phyloP scores from a whole-genome alignment of 2,888 invertebrate genomes.

The Hedychridium roseum region DNA sequence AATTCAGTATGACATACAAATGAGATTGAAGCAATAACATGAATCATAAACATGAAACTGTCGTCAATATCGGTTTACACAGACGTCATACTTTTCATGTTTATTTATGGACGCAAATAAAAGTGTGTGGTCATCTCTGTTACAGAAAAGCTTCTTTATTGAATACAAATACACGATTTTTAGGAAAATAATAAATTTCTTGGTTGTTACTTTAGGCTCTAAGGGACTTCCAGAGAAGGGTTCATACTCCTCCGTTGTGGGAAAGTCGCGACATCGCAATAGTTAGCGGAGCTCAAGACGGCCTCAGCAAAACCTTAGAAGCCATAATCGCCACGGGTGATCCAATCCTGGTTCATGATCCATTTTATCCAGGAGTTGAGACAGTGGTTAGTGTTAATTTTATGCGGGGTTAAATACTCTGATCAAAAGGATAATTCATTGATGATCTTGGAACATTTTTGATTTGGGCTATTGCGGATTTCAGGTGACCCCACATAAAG shows the following conservation, averaged over 20 bases:
- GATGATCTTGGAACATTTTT: neutral
- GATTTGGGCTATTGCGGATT: constrained; percentile 6
- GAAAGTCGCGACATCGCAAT: constrained; percentile 71
- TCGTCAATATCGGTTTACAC: too few relatives aligned
- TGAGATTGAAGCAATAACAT: too few relatives aligned
- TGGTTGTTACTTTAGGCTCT: constrained; percentile 62
- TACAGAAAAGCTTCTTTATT: too few relatives aligned
- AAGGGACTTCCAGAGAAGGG: constrained; percentile 70
- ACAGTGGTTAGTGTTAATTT: constrained; percentile 68
- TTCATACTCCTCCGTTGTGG: constrained; percentile 75
- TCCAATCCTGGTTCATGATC: constrained; percentile 75
- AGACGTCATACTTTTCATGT: too few relatives aligned
- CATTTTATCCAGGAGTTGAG: constrained; percentile 76
- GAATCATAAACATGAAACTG: too few relatives aligned
- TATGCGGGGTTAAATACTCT: neutral
- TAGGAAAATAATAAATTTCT: too few relatives aligned
- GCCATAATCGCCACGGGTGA: constrained; percentile 76
- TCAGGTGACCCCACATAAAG: constrained; percentile 75
- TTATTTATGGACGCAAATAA: too few relatives aligned
- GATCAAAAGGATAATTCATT: neutral
- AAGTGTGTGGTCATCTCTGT: too few relatives aligned
- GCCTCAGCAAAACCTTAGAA: constrained; percentile 77
- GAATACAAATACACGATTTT: too few relatives aligned
- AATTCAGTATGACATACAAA: too few relatives aligned
- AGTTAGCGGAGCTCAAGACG: constrained; percentile 81